Evolutionary conservation across 1,140 invertebrate species (phyloP), one percentile per base, ranked within the genome.

Genomic region (Goniozus legneri): DNA sequence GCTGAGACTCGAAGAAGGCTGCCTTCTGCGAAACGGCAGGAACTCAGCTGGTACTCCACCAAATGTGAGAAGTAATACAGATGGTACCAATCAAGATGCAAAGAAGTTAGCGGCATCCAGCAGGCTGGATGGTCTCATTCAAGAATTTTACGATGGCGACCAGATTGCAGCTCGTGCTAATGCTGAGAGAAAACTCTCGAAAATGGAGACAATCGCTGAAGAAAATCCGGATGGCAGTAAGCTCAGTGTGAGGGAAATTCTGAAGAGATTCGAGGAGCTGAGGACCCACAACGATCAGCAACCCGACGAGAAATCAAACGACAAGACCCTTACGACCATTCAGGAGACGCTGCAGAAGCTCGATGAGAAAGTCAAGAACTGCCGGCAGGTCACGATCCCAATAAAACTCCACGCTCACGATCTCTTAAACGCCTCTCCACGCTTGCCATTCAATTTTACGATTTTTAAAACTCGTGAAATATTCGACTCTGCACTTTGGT

Each of bases 141-240:
- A 73, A n/a, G 69, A 74, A 43, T 64, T 69, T 21, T 73, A 70
- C 39, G 65, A 67, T 1, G 64, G 56, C 47, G 71, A 71, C 12
- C 67, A 75, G 19, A 36, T 65, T n/a, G 44, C 49, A 0, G 49
- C 30, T 8, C 41, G 55, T 1, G 44, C 43, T 37, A 62, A 59
- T 35, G 54, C 47, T 8, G 70, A 72, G 12, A 50, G 66, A n/a
- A 75, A 72, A 24, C 21, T 65, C 24, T 64, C 68, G 1, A 71
- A 70, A 56, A 88, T 89, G 86, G 85, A 87, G 67, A 88, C 87
- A 2, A 88, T 89, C 24, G 79, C 84, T n/a, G 87, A 90, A 64
- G 87, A 90, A 55, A 81, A 80, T 4, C 76, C 74, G 6, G 86
- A 88, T 63, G 67, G 62, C 0, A 84, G 80, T 15, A 88, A 89